Percentiles rank a stretch among this genome's conserved stretches.
These are phyloP conservation scores for Epicauta chinensis DNA, from an alignment of 1,140 invertebrate genomes.

Conservation along the genomic window DNA sequence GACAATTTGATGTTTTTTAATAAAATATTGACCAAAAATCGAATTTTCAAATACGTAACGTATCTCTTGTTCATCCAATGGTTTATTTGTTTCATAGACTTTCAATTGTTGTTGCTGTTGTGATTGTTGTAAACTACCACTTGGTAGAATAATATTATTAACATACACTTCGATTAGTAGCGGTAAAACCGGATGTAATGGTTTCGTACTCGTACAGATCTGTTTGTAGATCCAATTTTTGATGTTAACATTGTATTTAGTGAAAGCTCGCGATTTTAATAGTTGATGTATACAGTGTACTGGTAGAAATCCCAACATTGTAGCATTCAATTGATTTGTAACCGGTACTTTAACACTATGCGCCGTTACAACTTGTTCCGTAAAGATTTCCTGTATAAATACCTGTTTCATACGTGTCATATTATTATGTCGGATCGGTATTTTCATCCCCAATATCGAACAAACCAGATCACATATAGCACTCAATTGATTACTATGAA, in stretches of 20 bases:
- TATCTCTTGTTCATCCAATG: constrained; percentile 87
- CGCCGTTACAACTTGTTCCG: constrained; percentile 92
- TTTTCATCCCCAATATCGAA: constrained; percentile 91
- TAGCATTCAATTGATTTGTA: constrained; percentile 81
- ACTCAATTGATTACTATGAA: constrained; percentile 87
- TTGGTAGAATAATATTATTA: constrained; percentile 82
- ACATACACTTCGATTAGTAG: constrained; percentile 94
- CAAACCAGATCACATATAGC: constrained; percentile 92
- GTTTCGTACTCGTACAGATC: constrained; percentile 77
- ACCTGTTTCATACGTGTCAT: constrained; percentile 89
- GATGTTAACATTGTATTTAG: constrained; percentile 91
- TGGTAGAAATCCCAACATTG: constrained; percentile 87
- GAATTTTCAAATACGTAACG: constrained; percentile 75
- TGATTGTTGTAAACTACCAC: constrained; percentile 51
- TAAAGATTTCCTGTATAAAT: constrained; percentile 96
- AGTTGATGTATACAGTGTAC: constrained; percentile 97
- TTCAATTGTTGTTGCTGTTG: too few relatives aligned
- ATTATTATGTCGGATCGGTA: constrained; percentile 85
- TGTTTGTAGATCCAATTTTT: constrained; percentile 95
- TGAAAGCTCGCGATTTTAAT: constrained; percentile 89
- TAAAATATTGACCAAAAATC: constrained; percentile 63
- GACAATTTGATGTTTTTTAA: constrained; percentile 44
- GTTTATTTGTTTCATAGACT: too few relatives aligned
- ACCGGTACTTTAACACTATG: constrained; percentile 96
- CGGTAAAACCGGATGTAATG: constrained; percentile 88